phyloP scores from a whole-genome alignment of 1,140 invertebrate genomes.

The Trichonephila inaurata region DNA sequence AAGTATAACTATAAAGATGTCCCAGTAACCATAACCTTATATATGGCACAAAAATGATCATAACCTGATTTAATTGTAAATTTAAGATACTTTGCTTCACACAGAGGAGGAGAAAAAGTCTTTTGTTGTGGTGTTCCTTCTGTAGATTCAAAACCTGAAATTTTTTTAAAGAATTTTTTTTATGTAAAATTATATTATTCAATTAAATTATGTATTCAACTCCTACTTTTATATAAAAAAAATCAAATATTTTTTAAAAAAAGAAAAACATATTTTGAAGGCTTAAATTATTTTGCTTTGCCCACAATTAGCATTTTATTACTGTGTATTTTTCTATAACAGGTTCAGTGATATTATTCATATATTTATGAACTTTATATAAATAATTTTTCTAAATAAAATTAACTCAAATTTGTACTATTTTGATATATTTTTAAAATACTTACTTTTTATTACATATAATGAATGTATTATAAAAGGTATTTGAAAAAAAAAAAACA shows the following conservation, averaged over 20 bases:
- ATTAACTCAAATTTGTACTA: neutral
- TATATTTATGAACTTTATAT: too few species aligned
- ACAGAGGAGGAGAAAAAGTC: slow-evolving; percentile 54
- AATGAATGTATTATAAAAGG: too few species aligned
- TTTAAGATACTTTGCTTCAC: slow-evolving; percentile 73
- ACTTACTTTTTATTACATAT: too few species aligned
- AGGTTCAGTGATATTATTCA: too few species aligned
- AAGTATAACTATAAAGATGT: slow-evolving; percentile 20
- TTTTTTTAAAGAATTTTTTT: too few species aligned
- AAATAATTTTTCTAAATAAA: neutral
- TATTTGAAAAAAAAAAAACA: too few species aligned
- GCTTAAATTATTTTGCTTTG: too few species aligned
- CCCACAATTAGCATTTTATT: too few species aligned
- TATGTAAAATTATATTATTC: neutral
- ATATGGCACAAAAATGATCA: slow-evolving; percentile 75
- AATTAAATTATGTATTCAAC: neutral
- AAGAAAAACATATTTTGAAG: too few species aligned
- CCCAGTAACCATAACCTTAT: slow-evolving; percentile 66
- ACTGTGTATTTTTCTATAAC: too few species aligned
- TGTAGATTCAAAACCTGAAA: slow-evolving; percentile 67
- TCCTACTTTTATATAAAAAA: too few species aligned
- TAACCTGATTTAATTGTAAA: slow-evolving; percentile 72
- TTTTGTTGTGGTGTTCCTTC: slow-evolving; percentile 71
- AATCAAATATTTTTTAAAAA: too few species aligned
- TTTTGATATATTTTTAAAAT: neutral